Base-by-base conservation (phyloP, 2,888 invertebrate species). In the Lochmaea crataegi region DNA sequence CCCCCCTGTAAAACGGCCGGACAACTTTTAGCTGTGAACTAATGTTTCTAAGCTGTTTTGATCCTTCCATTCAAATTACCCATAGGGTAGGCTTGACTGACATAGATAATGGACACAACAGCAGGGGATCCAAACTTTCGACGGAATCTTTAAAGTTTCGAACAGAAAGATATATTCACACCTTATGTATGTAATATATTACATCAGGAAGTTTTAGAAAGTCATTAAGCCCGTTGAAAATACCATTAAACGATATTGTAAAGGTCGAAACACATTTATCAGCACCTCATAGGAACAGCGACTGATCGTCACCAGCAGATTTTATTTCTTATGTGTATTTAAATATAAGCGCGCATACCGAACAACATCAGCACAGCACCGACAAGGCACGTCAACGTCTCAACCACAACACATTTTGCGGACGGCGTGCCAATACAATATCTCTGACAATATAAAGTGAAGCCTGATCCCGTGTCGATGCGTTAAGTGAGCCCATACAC, bases 61-160 rank as follows among this genome's bases (percentile, higher is more conserved):
- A 66, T 66, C 66, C 66, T 22, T 66, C 57, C 66, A 57, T 66
- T 57, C 42, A 66, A 66, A 66, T 66, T 66, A 66, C 41, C 66
- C 26, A 56, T 38, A 22, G 66, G 66, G 18, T 57, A 10, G 22
- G 38, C 41, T 41, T 14, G 38, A 38, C 56, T 41, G 38, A 60
- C 56, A 57, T 12, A 53, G 57, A 66, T 66, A 66, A 66, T 66
- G 66, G 57, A 66, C 57, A 66, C 41, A 60, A 60, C 41, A 60
- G 60, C 60, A 16, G 60, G 60, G 38, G 6, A 14, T 32, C 60
- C n/a, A 60, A 60, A 60, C 60, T 60, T 60, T 32, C 38, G 16
- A 14, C 4, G n/a, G 41, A 60, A 60, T 60, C 60, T 60, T 60
- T 60, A 41, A 60, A 60, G 60, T 60, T 60, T 48, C 10, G 38